Percentiles rank a stretch among this genome's conserved stretches.
Evolutionary conservation across 2,888 invertebrate genomes (phyloP).

Genomic region (Holacanthella duospinosa): DNA sequence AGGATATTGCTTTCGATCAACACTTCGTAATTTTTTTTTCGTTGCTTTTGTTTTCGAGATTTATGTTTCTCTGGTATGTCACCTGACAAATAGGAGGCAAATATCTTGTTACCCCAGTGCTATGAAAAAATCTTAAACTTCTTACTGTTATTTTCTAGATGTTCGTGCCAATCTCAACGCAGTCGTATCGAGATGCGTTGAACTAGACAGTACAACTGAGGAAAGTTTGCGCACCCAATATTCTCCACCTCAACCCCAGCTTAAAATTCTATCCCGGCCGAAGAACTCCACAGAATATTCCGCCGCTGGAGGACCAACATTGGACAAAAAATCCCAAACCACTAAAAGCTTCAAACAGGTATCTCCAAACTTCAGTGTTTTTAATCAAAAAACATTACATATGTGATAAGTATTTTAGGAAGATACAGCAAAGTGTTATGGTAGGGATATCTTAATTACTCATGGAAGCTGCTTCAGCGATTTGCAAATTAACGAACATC

Average conservation of each 20-base stretch:
- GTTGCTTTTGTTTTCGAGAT: too few relatives aligned
- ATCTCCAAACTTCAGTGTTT: constrained; percentile 5
- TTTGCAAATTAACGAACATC: too few relatives aligned
- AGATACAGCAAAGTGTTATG: too few relatives aligned
- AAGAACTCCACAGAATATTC: constrained; percentile 44
- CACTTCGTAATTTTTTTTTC: too few relatives aligned
- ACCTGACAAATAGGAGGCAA: too few relatives aligned
- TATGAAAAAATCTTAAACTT: background rate
- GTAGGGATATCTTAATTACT: too few relatives aligned
- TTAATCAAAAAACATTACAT: background rate
- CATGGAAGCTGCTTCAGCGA: too few relatives aligned
- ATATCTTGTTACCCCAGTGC: too few relatives aligned
- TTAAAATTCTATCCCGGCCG: constrained; percentile 71
- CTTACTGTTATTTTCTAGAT: background rate
- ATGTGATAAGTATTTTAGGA: too few relatives aligned
- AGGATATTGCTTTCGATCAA: too few relatives aligned
- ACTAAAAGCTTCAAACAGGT: constrained; percentile 23
- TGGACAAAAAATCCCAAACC: constrained; percentile 7
- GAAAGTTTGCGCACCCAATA: constrained; percentile 70
- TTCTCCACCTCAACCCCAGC: constrained; percentile 66
- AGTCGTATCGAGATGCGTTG: constrained; percentile 2
- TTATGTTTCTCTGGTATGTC: too few relatives aligned
- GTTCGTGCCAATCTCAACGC: background rate
- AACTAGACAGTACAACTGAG: constrained; percentile 42
- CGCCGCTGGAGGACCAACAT: constrained; percentile 41